Base-by-base conservation (phyloP, 1,140 invertebrate species). In the Drosophila carrolli region DNA sequence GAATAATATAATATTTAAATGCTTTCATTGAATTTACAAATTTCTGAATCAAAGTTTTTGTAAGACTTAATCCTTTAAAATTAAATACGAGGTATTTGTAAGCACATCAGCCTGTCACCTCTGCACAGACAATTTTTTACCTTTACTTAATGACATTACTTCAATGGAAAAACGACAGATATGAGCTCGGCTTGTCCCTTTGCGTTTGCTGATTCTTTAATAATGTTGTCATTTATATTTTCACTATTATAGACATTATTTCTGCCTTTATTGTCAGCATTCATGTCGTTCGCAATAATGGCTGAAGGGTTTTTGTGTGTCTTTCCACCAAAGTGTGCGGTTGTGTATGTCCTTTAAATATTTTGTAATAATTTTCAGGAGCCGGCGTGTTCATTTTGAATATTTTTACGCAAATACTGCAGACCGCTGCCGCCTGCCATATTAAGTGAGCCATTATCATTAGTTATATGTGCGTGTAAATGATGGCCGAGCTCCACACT, bases 161-260 rank as follows among this genome's bases (percentile, higher is more conserved):
- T 82, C 59, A 65, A 68, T 68, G 70, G 48, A 65, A 51, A 68
- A 44, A 55, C 80, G 75, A 75, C 59, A 63, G 80, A 53, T 68
- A 75, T 74, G 60, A 66, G 75, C 47, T 41, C 29, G 43, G 35
- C 50, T 46, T 63, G 40, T 41, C 59, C 38, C 53, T 59, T 23
- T 74, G 66, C 54, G 41, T 48, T 57, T 63, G 37, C 43, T 67
- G 68, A 82, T 60, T 63, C 76, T 66, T 84, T 84, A 81, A 84
- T 84, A 80, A 84, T 84, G 77, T 75, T 78, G 79, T 80, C 81
- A 77, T 77, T 85, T 85, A 68, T 84, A 77, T 77, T 85, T 53
- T 38, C 58, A 62, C 40, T 53, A 62, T 58, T 77, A 59, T 57
- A 44, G 13, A 57, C 40, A 74, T 74, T 74, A 61, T 81, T 74